Evolutionary conservation across 1,140 invertebrate species (phyloP).

Genomic region (Bradysia coprophila): DNA sequence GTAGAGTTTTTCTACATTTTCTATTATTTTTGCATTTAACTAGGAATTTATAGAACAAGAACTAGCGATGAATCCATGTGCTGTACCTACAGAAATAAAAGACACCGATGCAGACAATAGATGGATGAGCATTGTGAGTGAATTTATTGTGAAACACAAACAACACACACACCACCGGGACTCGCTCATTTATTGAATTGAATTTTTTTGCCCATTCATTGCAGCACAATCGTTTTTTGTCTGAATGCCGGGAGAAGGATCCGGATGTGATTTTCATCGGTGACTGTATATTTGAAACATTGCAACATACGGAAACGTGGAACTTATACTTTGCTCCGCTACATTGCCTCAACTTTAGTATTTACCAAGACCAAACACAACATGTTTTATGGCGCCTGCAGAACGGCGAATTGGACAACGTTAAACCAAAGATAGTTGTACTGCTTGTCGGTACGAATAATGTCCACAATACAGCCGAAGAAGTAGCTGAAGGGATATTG

Average conservation of each 20-base stretch:
- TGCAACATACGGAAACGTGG: conserved; percentile 67
- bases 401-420: conserved; percentile 74
- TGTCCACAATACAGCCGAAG: conserved; percentile 48
- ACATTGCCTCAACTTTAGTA: conserved; percentile 80
- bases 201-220: conserved; percentile 9
- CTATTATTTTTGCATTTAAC: too few species aligned
- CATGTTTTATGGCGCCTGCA: conserved; percentile 75
- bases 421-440: conserved; percentile 77
- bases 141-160: conserved; percentile 3
- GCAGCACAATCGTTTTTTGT: conserved; percentile 66
- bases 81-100: background rate
- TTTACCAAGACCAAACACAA: conserved; percentile 70
- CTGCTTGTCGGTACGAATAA: conserved; percentile 78
- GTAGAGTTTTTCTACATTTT: too few species aligned
- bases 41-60: background rate
- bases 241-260: conserved; percentile 66
- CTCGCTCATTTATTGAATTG: conserved; percentile 3
- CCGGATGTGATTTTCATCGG: conserved; percentile 83
- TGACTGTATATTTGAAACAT: conserved; percentile 62
- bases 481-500: conserved; percentile 62
- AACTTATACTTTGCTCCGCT: conserved; percentile 69
- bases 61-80: background rate
- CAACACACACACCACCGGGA: too few species aligned
- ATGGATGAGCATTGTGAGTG: conserved; percentile 44
- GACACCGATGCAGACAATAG: conserved; percentile 31